phyloP scores from a whole-genome alignment of 2,113 vertebrate genomes.

The Ctenodactylus gundi region DNA sequence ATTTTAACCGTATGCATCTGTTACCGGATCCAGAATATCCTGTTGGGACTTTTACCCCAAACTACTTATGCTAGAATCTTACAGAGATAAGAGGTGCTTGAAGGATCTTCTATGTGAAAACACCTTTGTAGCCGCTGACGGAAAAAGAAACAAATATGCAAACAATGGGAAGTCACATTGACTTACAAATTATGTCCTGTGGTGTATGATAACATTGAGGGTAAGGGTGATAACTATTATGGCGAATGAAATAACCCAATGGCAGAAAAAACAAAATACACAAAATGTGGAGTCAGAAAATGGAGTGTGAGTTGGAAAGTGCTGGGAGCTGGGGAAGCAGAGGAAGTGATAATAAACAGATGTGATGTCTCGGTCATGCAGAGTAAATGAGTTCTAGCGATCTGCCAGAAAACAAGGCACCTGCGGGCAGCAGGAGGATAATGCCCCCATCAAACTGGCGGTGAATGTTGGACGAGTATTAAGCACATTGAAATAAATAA shows the following conservation, averaged over 20 bases:
- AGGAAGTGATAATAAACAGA: neutral
- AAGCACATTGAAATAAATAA: neutral
- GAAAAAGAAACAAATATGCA: neutral
- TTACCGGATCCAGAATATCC: neutral
- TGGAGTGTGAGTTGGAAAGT: neutral
- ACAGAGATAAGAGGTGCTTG: neutral
- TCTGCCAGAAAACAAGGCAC: neutral
- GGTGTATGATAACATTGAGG: neutral
- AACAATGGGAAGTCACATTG: neutral
- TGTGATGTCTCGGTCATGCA: neutral
- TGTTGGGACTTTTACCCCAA: neutral
- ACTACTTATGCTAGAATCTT: neutral
- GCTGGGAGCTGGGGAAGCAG: neutral
- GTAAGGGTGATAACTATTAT: neutral
- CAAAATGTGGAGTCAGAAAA: neutral
- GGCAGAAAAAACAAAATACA: neutral
- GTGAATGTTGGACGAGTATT: too few relatives aligned
- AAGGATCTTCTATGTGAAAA: too few relatives aligned
- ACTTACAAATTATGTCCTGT: neutral
- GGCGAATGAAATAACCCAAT: neutral
- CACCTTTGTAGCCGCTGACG: too few relatives aligned
- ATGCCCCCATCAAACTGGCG: neutral
- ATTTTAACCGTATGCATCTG: neutral
- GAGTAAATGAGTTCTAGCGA: neutral
- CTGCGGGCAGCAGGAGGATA: neutral